Base-by-base conservation (phyloP, 1,140 invertebrate genomes). In the Tetramorium simillimum region DNA sequence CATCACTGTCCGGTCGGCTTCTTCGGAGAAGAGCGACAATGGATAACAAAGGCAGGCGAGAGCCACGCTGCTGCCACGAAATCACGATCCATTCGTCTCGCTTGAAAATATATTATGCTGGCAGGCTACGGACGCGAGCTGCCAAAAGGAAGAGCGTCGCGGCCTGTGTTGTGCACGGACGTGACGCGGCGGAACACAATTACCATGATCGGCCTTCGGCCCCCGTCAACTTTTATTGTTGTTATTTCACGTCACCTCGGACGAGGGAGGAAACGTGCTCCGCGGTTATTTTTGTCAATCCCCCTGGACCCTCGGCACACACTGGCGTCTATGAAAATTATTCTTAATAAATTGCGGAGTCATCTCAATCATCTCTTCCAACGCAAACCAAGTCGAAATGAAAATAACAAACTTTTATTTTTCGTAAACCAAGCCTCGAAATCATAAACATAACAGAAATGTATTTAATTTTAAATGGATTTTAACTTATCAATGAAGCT, bases 81-180 rank as follows among this genome's bases (percentile, higher is more conserved):
- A 93, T 93, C 92, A 92, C 88, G 91, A 90, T 91, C 89, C 87
- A 92, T 93, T 92, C 90, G 90, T 90, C 86, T 89, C 87, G 89
- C 80, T 51, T 81, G 88, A 86, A 92, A 92, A 90, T 92, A 93
- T 93, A 93, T 93, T 93, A 93, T 88, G 92, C 91, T 87, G 85
- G 86, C 88, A 86, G 88, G 73, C 65, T n/a, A 85, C 76, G 78
- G 77, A 63, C 77, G 65, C 40, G 90, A 88, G 86, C 87, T 85
- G 88, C 90, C 89, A 90, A 92, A 93, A 91, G 90, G 90, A 90
- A 91, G 73, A 92, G 78, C 91, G 90, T 80, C 80, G 73, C 86
- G 89, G 58, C 49, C 51, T 85, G 67, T 73, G 67, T 73, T 73
- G 87, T 37, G 37, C 65, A 67, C 67, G 58, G 40, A 86, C 73